These are phyloP conservation scores for Bembecia ichneumoniformis DNA, from an alignment of 2,888 invertebrate species.

Conservation along the genomic window DNA sequence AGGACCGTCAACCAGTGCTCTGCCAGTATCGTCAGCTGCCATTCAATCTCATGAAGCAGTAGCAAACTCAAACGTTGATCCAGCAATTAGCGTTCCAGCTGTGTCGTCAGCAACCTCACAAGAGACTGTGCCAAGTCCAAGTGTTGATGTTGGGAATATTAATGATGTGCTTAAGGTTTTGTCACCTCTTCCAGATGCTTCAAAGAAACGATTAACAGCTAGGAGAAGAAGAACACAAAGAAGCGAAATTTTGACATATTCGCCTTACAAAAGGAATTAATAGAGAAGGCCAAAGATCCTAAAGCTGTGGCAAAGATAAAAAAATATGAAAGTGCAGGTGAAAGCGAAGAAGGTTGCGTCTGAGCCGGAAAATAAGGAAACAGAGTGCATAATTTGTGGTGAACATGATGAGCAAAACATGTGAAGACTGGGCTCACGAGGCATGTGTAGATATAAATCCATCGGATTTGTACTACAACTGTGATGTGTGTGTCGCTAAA, in stretches of 20 bases:
- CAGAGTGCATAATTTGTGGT: slow-evolving; percentile 6
- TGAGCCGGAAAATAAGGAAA: no score
- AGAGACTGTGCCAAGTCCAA: slow-evolving; percentile 3
- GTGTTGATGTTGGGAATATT: slow-evolving; percentile 5
- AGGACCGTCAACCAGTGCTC: slow-evolving; percentile 1
- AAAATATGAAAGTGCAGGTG: no score
- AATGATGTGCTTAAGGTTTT: slow-evolving; percentile 5
- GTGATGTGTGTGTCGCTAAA: slow-evolving; percentile 7
- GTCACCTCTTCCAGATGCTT: slow-evolving; percentile 5
- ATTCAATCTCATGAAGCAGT: slow-evolving; percentile 2
- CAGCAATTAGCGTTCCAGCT: neutral
- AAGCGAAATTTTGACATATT: slow-evolving; percentile 6
- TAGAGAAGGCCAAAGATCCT: no score
- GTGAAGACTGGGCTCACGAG: slow-evolving; percentile 8
- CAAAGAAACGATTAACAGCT: slow-evolving; percentile 3
- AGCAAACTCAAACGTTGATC: slow-evolving; percentile 2
- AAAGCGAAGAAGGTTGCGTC: no score
- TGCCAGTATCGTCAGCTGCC: neutral
- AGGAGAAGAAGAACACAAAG: slow-evolving; percentile 3
- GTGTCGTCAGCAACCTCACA: slow-evolving; percentile 1
- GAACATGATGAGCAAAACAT: slow-evolving; percentile 6
- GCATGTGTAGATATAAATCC: slow-evolving; percentile 5
- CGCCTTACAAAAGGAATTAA: no score
- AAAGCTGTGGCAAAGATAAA: no score
- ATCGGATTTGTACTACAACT: slow-evolving; percentile 4